Conservation (phyloP, 2,888 invertebrate species). For the Aromia moschata region DNA sequence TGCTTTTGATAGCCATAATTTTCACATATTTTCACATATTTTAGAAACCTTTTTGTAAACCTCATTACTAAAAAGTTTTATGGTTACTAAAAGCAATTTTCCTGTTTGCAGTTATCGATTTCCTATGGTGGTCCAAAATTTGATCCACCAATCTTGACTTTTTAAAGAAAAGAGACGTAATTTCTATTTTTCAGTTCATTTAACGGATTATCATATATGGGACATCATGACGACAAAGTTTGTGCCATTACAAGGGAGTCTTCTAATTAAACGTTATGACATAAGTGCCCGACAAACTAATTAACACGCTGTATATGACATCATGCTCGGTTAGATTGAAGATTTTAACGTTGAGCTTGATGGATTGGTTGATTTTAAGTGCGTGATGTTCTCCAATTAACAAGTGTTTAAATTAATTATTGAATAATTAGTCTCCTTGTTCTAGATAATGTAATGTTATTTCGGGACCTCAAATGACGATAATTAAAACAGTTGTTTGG, state of each 20-base stretch:
- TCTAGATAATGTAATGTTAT: conserved; percentile 49
- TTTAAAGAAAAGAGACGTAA: too few species aligned
- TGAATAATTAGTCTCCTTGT: conserved; percentile 51
- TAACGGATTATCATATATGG: too few species aligned
- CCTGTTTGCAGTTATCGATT: too few species aligned
- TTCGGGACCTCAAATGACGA: conserved; percentile 40
- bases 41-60: too few species aligned
- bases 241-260: conserved; percentile 10
- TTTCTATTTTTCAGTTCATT: too few species aligned
- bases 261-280: conserved; percentile 35
- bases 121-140: too few species aligned
- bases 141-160: too few species aligned
- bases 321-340: conserved; percentile 53
- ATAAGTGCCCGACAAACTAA: conserved; percentile 53
- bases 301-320: conserved; percentile 55
- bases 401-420: conserved; percentile 61
- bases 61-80: too few species aligned
- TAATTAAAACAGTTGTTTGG: conserved; percentile 41
- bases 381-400: conserved; percentile 60
- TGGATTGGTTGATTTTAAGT: conserved; percentile 55
- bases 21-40: too few species aligned
- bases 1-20: too few species aligned
- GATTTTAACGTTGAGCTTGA: conserved; percentile 52
- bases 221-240: not conserved
- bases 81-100: too few species aligned